Evolutionary conservation across 2,888 invertebrate species (phyloP), one percentile per base, ranked within the genome.

Genomic region (Sicus ferrugineus): DNA sequence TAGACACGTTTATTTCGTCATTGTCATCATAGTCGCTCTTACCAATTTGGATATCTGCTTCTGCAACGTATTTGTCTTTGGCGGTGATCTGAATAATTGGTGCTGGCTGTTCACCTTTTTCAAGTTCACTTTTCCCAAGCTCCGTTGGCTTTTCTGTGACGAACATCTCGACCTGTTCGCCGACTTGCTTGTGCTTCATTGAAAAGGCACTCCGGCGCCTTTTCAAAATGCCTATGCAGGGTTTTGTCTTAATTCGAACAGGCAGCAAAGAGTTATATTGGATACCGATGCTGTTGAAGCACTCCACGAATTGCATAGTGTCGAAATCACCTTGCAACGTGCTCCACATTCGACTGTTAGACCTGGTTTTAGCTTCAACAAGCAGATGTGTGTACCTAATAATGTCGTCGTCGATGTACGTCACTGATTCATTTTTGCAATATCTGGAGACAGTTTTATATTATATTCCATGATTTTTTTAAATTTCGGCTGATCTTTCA

Each of bases 281-380:
- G 75, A 95, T 89, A 38, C 91, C 88, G 69, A 96, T 90, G 78
- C 93, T 93, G 70, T 92, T 92, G 83, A 95, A 96, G 66, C 93
- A 92, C 77, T 95, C 93, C 21, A 95, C 88, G 66, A 90, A 90
- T 77, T 93, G 92, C 69, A 95, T 82, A 56, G 92, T 89, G 54
- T 90, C 89, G 78, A 93, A 94, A 0, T 93, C 91, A 72, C 90
- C 88, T 14, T 89, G 85, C 75, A 93, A 92, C 0, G 89, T 88
- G 80, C 92, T 90, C 76, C 94, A 87, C 34, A 81, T 66, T 74
- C 89, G 91, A 7, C 89, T 85, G 0, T 92, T 93, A 82, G 93
- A 92, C 86, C 92, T 93, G 79, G 91, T 93, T 83, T 92, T 94
- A 0, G 92, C 93, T 87, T 95, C 95, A 34, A 93, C 86, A 68